Base-by-base conservation (phyloP, 2,888 invertebrate species). In the Arctia plantaginis region DNA sequence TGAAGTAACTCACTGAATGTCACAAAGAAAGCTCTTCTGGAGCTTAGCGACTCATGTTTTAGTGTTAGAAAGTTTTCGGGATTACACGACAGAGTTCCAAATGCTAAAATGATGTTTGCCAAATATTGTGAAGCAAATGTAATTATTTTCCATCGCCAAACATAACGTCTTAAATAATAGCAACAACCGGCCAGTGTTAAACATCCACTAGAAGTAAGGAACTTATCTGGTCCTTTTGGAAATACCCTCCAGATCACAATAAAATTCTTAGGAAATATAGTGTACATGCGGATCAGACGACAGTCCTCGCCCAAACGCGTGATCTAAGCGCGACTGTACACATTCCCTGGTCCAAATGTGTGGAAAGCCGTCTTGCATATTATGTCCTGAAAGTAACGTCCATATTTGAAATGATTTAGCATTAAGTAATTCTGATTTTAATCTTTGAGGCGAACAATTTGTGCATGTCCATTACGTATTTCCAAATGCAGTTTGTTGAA, bases 371-470 rank as follows among this genome's bases (percentile, higher is more conserved):
- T 94, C 94, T 95, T 92, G 89, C 91, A 88, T 94, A 92, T 90
- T 90, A 92, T 94, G 95, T 95, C 95, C 95, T 95, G 84, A 92
- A 89, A 91, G 82, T 94, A 93, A 95, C 95, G 95, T 95, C 95
- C 95, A 95, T 95, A 93, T 94, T 93, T 92, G 90, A 92, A 93
- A 94, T 94, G 91, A 93, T 94, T 94, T 93, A 95, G 95, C 91
- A 82, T 94, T 95, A 95, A 93, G 95, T 93, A 87, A 91, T 90
- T 90, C 90, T 93, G 88, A 89, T 91, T 93, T 92, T 87, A 87
- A 88, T 89, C 86, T 87, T 89, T 85, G 83, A 85, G 85, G 86
- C 83, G 80, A 87, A 85, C 84, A 82, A 87, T 89, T 88, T 87
- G 83, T 90, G 89, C 88, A 85, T 88, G 89, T 89, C 89, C 89